phyloP scores from a whole-genome alignment of 2,797 vertebrate species.

The Urocyon cinereoargenteus region DNA sequence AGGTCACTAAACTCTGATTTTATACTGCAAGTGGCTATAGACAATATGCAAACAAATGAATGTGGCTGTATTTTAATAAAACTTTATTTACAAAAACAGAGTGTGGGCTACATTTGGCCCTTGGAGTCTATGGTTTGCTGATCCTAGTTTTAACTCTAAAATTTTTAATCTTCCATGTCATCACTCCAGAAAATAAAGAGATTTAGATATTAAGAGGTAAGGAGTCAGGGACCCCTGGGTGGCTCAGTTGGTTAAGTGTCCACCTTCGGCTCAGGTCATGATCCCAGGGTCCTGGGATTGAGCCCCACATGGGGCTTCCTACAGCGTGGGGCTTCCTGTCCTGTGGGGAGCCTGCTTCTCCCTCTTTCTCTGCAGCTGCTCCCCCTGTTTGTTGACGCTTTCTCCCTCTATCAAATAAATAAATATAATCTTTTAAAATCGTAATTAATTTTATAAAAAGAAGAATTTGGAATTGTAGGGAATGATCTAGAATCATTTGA shows the following conservation, averaged over 20 bases:
- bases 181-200: constrained; percentile 33
- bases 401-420: background rate
- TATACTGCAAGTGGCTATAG: background rate
- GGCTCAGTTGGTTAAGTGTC: background rate
- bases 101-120: background rate
- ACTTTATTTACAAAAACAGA: constrained; percentile 1
- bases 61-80: constrained; percentile 15
- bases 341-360: background rate
- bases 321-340: background rate
- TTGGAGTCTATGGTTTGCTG: background rate
- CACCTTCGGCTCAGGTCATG: background rate
- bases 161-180: constrained; percentile 60
- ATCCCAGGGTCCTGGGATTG: background rate
- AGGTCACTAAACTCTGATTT: background rate
- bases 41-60: background rate
- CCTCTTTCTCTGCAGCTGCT: background rate
- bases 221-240: background rate
- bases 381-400: background rate
- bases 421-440: background rate
- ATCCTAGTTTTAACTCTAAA: background rate
- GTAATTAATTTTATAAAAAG: background rate
- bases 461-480: background rate
- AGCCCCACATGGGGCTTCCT: too few relatives aligned
- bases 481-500: constrained; percentile 47
- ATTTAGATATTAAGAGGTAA: background rate